Conservation (phyloP, 2,888 invertebrate species). For the Acleris literana region DNA sequence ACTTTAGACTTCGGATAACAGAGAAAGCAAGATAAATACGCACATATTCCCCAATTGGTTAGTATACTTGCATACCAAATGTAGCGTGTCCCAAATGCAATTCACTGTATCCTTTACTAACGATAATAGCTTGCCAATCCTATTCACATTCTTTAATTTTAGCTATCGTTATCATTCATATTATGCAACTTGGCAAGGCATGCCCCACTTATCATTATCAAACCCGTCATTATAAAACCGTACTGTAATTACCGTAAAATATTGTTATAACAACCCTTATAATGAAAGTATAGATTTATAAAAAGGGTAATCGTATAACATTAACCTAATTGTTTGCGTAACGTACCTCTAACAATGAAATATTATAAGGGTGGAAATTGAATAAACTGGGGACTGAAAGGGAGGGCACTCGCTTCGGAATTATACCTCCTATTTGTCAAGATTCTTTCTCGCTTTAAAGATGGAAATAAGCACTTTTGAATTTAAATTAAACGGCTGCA, state of each 20-base stretch:
- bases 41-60: too few species aligned
- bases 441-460: constrained; percentile 32
- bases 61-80: too few species aligned
- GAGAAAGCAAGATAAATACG: too few species aligned
- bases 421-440: constrained; percentile 36
- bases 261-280: neutral
- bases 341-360: constrained; percentile 29
- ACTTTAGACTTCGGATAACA: too few species aligned
- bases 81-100: too few species aligned
- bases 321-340: constrained; percentile 28
- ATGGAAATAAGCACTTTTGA: constrained; percentile 25
- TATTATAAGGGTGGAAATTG: constrained; percentile 34
- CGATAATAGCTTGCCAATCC: too few species aligned
- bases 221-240: too few species aligned
- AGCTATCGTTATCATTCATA: too few species aligned
- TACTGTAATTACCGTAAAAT: neutral
- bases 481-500: constrained; percentile 27
- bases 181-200: too few species aligned
- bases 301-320: neutral
- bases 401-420: constrained; percentile 22
- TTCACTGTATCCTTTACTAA: too few species aligned
- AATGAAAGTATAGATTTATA: neutral
- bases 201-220: too few species aligned
- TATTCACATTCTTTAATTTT: too few species aligned
- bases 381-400: constrained; percentile 24